Base-by-base conservation (phyloP, 2,888 invertebrate genomes). In the Drosophila prolongata region DNA sequence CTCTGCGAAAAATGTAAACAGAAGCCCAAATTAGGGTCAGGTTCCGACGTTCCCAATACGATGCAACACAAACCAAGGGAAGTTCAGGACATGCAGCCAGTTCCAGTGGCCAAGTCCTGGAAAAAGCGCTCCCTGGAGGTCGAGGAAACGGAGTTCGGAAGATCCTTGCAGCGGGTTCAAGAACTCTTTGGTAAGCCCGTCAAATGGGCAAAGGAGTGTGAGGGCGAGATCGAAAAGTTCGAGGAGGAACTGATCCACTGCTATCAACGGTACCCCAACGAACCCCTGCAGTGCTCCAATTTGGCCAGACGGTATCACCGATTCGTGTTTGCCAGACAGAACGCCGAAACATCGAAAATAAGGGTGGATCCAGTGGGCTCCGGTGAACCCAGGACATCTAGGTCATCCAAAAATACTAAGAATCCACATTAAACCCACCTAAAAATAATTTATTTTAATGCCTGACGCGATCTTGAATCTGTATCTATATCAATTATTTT, bases 231-330 rank as follows among this genome's bases (percentile, higher is more conserved):
- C 30, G 68, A 52, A 3, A 13, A 53, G 1, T 58, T 84, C 49
- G 83, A 87, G 24, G 60, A 71, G 10, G 62, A 76, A 5, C 43
- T 84, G 16, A 65, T 79, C 14, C 13, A 52, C 24, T 84, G 84
- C 47, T 84, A 84, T n/a, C 76, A 69, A 4, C 49, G 79, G 19
- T 56, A 76, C 34, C 53, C 68, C 37, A 27, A 60, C n/a, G 79
- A 84, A 50, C 67, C 83, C 2, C 70, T 84, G 1, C 68, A 82
- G 8, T 84, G 84, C 78, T 6, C 14, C 30, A n/a, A 47, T 9
- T 59, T 84, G 54, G 80, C 86, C 6, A 75, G 66, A n/a, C 62
- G 73, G n/a, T 84, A 82, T 43, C 83, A 86, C 30, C 52, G 19
- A 3, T 84, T 71, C 50, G 76, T 84, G n/a, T 86, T 84, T 14